Evolutionary conservation across 2,888 invertebrate genomes (phyloP).

Genomic region (Apomyelois bistriatella): DNA sequence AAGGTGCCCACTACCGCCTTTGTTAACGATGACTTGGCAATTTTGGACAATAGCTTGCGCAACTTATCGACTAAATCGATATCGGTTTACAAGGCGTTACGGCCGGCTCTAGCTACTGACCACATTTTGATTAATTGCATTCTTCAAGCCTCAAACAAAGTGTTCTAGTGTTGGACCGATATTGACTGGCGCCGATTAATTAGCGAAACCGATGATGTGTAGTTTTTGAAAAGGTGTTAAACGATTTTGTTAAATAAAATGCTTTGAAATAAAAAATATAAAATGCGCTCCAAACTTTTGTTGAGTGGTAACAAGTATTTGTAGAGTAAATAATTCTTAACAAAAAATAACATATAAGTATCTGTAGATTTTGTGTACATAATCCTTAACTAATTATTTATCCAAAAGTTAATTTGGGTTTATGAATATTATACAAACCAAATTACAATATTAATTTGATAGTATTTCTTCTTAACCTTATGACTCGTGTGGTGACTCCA

Average conservation of each 20-base stretch:
- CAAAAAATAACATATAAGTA: background rate
- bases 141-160: constrained; percentile 47
- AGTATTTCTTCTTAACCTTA: too few relatives aligned
- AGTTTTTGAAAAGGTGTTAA: constrained; percentile 54
- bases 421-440: too few relatives aligned
- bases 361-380: too few relatives aligned
- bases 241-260: constrained; percentile 37
- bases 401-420: too few relatives aligned
- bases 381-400: too few relatives aligned
- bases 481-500: too few relatives aligned
- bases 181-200: constrained; percentile 74
- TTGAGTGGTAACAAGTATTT: too few relatives aligned
- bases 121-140: constrained; percentile 78
- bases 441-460: too few relatives aligned
- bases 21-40: constrained; percentile 67
- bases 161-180: constrained; percentile 45
- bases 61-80: constrained; percentile 78
- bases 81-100: constrained; percentile 78
- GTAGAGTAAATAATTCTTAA: too few relatives aligned
- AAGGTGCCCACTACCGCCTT: constrained; percentile 78
- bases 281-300: background rate
- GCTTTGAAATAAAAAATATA: background rate
- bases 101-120: constrained; percentile 73
- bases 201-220: constrained; percentile 65
- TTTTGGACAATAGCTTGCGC: constrained; percentile 75